Evolutionary conservation across 1,140 invertebrate genomes (phyloP).

Genomic region (Eumeta japonica): DNA sequence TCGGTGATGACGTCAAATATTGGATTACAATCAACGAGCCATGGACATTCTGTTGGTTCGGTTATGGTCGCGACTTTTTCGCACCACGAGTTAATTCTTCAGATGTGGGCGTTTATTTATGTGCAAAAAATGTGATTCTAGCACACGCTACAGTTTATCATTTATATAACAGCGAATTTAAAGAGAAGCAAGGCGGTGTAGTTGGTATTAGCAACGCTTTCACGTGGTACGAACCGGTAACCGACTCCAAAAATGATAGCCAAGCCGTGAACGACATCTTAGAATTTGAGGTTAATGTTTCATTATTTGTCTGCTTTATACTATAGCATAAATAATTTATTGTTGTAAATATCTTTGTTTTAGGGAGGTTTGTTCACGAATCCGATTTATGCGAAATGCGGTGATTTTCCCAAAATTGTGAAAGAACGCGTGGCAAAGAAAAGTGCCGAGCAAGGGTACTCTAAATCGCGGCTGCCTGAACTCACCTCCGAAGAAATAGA

Average conservation of each 20-base stretch:
- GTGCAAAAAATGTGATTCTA: slow-evolving; percentile 50
- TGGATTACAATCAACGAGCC: slow-evolving; percentile 57
- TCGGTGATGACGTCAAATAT: too few species aligned
- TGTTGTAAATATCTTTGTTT: slow-evolving; percentile 40
- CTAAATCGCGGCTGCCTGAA: slow-evolving; percentile 39
- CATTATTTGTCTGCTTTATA: background rate
- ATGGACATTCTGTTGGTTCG: slow-evolving; percentile 26
- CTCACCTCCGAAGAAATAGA: slow-evolving; percentile 41
- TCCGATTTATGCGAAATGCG: slow-evolving; percentile 47
- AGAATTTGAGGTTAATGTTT: slow-evolving; percentile 25
- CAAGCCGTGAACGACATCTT: slow-evolving; percentile 21
- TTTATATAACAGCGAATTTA: slow-evolving; percentile 63
- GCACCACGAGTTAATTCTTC: slow-evolving; percentile 32
- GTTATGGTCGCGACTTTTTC: slow-evolving; percentile 37
- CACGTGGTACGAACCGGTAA: slow-evolving; percentile 24
- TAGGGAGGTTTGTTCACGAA: slow-evolving; percentile 18
- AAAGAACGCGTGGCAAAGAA: slow-evolving; percentile 35
- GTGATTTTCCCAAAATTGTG: slow-evolving; percentile 43
- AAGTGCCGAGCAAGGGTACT: slow-evolving; percentile 46
- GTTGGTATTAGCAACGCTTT: slow-evolving; percentile 54
- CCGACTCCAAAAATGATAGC: slow-evolving; percentile 19
- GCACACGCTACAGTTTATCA: slow-evolving; percentile 62
- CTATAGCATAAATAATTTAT: background rate
- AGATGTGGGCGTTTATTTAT: slow-evolving; percentile 50
- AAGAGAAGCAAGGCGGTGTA: slow-evolving; percentile 53